Evolutionary conservation across 2,797 vertebrate species (phyloP), one percentile per base, ranked within the genome.

Genomic region (Poeciliopsis turneri): DNA sequence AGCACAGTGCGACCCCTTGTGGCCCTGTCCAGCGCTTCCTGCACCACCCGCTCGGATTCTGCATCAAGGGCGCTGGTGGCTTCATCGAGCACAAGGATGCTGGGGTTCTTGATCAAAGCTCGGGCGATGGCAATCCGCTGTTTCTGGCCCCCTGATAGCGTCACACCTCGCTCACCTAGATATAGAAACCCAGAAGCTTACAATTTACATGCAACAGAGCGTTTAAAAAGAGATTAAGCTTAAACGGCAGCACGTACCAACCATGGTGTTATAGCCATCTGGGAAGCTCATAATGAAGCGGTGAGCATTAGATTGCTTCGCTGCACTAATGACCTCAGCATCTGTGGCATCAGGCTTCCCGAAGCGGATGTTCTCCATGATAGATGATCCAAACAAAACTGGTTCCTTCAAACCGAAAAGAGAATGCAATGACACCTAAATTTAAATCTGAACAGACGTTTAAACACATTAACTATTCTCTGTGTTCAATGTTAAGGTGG

Each of bases 311-410:
- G 98, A 97, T 2, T 97, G 96, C 84, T 87, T 95, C 55, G 98
- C 97, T 0, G 97, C 98, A 0, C 94, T 80, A 0, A 95, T 92
- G 70, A 99, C 96, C 83, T 99, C 97, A 0, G 94, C 93, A 0
- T 99, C 97, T 0, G 97, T 95, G 76, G 98, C 98, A 0, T 90
- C 95, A 0, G 95, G 97, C 82, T 97, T 97, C 73, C 97, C 98
- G 1, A 99, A 98, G 75, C 98, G 97, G 88, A 99, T 99, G 90
- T 99, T 99, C 89, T 99, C 98, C 96, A 97, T 96, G 90, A 99
- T 92, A 1, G 95, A 97, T 0, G 97, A 97, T 28, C 96, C 97
- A 3, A 99, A 99, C 76, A 99, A 93, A 82, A 99, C 97, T 0
- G 98, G 98, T 88, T 99, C 98, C 98, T 99, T 90, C 0, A 2